Evolutionary conservation across 2,888 invertebrate species (phyloP).

Genomic region (Lycaena phlaeas): DNA sequence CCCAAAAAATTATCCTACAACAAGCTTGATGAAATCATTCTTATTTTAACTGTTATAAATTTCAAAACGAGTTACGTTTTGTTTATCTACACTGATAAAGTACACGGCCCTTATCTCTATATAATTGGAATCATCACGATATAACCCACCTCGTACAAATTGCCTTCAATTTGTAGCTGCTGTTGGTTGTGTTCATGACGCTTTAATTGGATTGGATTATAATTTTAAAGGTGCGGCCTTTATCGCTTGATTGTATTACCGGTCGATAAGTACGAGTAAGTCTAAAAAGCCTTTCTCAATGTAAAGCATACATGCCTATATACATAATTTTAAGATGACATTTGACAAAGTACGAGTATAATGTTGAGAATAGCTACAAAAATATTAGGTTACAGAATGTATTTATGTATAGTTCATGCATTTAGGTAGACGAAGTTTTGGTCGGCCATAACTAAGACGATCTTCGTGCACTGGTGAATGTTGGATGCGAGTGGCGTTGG

Average conservation of each 20-base stretch:
- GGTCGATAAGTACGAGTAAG: too few relatives aligned
- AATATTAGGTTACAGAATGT: too few relatives aligned
- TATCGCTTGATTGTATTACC: constrained; percentile 28
- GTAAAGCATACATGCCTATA: too few relatives aligned
- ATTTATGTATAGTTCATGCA: too few relatives aligned
- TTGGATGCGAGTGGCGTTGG: too few relatives aligned
- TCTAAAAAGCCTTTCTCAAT: too few relatives aligned
- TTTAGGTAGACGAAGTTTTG: too few relatives aligned
- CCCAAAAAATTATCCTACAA: constrained; percentile 34
- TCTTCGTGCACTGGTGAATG: too few relatives aligned
- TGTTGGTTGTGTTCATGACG: not conserved
- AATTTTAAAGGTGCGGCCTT: constrained; percentile 42
- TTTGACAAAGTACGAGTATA: too few relatives aligned
- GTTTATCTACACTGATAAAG: constrained; percentile 48
- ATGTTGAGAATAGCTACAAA: too few relatives aligned
- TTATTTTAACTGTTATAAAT: constrained; percentile 30
- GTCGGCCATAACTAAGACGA: too few relatives aligned
- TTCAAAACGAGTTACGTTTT: constrained; percentile 28
- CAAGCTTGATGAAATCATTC: constrained; percentile 45
- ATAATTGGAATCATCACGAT: constrained; percentile 39
- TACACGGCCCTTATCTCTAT: constrained; percentile 46
- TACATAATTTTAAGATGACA: too few relatives aligned
- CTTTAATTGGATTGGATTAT: constrained; percentile 27
- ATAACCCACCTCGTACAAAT: constrained; percentile 28
- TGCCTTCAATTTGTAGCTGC: constrained; percentile 20